Percentiles rank a stretch among this genome's conserved stretches.
These are phyloP conservation scores for Coelinius sp. DNA, from an alignment of 2,888 invertebrate species.

Conservation along the genomic window DNA sequence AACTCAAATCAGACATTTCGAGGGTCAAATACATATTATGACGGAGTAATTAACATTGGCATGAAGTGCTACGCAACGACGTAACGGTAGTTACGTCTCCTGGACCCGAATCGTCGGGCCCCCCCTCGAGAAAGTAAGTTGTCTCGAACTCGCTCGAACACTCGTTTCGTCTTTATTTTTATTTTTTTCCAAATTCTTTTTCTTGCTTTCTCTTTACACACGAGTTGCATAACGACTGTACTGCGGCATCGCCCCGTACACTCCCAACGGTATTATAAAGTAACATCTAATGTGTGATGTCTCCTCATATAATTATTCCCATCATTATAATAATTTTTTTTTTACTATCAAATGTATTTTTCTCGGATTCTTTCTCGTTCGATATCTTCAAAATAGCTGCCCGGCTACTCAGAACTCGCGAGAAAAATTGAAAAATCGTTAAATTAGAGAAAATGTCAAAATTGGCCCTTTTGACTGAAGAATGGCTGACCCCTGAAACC, in stretches of 20 bases:
- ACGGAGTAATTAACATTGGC: constrained; percentile 43
- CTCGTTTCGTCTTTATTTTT: constrained; percentile 8
- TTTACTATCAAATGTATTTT: neutral
- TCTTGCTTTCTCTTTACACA: constrained; percentile 65
- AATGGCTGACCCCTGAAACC: too few species aligned
- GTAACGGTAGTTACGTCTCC: constrained; percentile 50
- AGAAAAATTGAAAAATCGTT: too few species aligned
- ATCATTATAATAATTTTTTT: neutral
- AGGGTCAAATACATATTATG: neutral
- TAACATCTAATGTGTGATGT: constrained; percentile 52
- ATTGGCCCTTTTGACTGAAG: too few species aligned
- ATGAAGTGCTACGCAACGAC: constrained; percentile 51
- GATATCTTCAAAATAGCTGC: too few species aligned
- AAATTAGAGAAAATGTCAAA: too few species aligned
- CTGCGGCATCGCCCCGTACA: constrained; percentile 46
- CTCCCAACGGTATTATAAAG: neutral
- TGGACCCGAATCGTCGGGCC: constrained; percentile 50
- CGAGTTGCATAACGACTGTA: constrained; percentile 62
- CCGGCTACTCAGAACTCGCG: too few species aligned
- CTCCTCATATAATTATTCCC: constrained; percentile 17
- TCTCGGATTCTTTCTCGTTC: too few species aligned
- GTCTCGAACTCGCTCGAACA: constrained; percentile 42
- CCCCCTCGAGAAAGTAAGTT: constrained; percentile 57
- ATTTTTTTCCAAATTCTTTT: constrained; percentile 54
- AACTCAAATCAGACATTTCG: neutral